Base-by-base conservation (phyloP, 2,113 vertebrate species). In the Trematocara marginatum region DNA sequence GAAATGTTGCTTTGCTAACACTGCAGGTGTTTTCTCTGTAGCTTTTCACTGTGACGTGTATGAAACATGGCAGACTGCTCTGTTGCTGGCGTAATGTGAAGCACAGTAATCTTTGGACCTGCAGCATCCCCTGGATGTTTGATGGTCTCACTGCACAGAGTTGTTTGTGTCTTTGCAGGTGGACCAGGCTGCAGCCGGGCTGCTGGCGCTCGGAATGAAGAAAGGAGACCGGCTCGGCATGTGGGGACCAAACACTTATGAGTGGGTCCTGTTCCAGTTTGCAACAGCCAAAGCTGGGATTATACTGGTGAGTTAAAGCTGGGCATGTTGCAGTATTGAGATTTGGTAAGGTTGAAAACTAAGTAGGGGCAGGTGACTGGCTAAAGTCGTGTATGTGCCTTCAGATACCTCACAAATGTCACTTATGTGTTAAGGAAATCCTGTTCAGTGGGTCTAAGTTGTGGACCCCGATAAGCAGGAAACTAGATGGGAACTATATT, bases 241-340 rank as follows among this genome's bases (percentile, higher is more conserved):
- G 93, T 99, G 98, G 98, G 97, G 97, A 3, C 99, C 99, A 47
- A 99, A 99, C 88, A 97, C 85, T 2, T 99, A 98, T 0, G 97
- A 97, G 3, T 99, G 99, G 99, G 64, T 97, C 54, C 93, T 99
- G 74, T 93, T 97, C 80, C 98, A 98, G 92, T 97, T 97, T 89
- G 98, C 99, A 42, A 97, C 98, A 1, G 98, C 98, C 35, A 97
- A 97, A 92, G 97, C 97, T 11, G 99, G 99, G 69, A 97, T 99
- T 56, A 96, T 99, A 82, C 80, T 99, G 98, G 98, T 99, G 90
- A 97, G 97, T 69, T 12, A 10, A 6, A 23, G 47, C 20, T 12
- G n/a, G 26, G 18, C 20, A 7, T 18, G 23, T 31, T 29, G 26
- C 42, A 31, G 45, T 49, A 49, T 3, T 18, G 69, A 7, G 15